Conservation (phyloP, 1,140 invertebrate genomes). For the Aphaenogaster floridana region DNA sequence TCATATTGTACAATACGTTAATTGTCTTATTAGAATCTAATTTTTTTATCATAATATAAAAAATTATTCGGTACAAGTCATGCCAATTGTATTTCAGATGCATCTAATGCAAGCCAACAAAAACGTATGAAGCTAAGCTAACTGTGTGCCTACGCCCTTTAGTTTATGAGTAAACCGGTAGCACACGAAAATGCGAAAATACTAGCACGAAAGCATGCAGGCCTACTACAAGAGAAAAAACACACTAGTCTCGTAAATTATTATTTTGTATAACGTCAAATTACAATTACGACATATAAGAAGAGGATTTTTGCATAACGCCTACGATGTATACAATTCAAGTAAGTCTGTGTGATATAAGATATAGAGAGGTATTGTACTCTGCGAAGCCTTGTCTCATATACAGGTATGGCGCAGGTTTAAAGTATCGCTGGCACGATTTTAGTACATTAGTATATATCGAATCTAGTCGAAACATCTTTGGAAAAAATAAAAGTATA, state of each 20-base stretch:
- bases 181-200: slow-evolving; percentile 66
- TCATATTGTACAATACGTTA: background rate
- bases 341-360: slow-evolving; percentile 83
- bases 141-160: slow-evolving; percentile 84
- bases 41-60: background rate
- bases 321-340: slow-evolving; percentile 80
- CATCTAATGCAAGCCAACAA: slow-evolving; percentile 82
- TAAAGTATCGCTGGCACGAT: slow-evolving; percentile 73
- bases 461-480: slow-evolving; percentile 82
- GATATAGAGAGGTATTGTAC: slow-evolving; percentile 75
- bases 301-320: slow-evolving; percentile 81
- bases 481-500: slow-evolving; percentile 72
- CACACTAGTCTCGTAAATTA: slow-evolving; percentile 84
- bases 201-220: slow-evolving; percentile 78
- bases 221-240: slow-evolving; percentile 79
- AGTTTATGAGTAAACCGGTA: slow-evolving; percentile 73
- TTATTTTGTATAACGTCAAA: slow-evolving; percentile 81
- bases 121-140: slow-evolving; percentile 86
- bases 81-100: slow-evolving; percentile 76
- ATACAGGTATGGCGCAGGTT: slow-evolving; percentile 64
- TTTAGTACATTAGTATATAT: slow-evolving; percentile 78
- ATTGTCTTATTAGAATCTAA: slow-evolving; percentile 5
- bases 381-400: slow-evolving; percentile 72
- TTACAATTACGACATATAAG: slow-evolving; percentile 53
- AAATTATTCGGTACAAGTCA: background rate